phyloP scores from a whole-genome alignment of 2,888 invertebrate genomes.

The Conistra vaccinii region DNA sequence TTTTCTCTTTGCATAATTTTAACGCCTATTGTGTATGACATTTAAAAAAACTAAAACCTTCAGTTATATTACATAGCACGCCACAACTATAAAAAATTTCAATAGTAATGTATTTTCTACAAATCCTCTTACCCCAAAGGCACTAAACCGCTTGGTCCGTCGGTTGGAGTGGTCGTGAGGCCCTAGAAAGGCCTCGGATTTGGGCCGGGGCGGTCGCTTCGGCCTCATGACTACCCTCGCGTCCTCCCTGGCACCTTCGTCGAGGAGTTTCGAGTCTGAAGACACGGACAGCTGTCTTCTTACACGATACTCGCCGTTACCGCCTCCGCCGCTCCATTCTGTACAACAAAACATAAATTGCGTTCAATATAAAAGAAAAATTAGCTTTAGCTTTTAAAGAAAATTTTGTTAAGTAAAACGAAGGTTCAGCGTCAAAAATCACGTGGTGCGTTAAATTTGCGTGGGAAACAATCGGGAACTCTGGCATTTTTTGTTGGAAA shows the following conservation, averaged over 20 bases:
- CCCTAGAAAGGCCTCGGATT: slow-evolving; percentile 98
- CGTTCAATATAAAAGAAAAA: slow-evolving; percentile 1
- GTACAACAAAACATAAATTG: slow-evolving; percentile 70
- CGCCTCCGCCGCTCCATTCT: slow-evolving; percentile 94
- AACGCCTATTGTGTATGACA: no score
- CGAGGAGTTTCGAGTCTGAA: slow-evolving; percentile 97
- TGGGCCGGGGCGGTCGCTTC: slow-evolving; percentile 98
- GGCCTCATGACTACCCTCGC: slow-evolving; percentile 97
- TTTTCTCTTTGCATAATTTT: neutral
- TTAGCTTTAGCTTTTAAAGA: neutral
- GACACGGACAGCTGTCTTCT: slow-evolving; percentile 97
- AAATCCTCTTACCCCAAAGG: slow-evolving; percentile 96
- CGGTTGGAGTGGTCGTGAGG: slow-evolving; percentile 93
- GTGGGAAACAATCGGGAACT: slow-evolving; percentile 22
- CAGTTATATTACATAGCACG: neutral
- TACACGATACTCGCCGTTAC: slow-evolving; percentile 94
- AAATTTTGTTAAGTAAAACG: slow-evolving; percentile 3
- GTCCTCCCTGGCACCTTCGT: slow-evolving; percentile 97
- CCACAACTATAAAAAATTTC: neutral
- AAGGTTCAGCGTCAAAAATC: slow-evolving; percentile 7
- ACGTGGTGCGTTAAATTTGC: slow-evolving; percentile 20
- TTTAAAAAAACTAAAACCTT: no score
- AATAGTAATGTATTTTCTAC: slow-evolving; percentile 2
- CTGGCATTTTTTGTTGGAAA: slow-evolving; percentile 15
- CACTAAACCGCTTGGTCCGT: slow-evolving; percentile 98